phyloP scores from a whole-genome alignment of 2,113 vertebrate species.

The Lepidothrix coronata region DNA sequence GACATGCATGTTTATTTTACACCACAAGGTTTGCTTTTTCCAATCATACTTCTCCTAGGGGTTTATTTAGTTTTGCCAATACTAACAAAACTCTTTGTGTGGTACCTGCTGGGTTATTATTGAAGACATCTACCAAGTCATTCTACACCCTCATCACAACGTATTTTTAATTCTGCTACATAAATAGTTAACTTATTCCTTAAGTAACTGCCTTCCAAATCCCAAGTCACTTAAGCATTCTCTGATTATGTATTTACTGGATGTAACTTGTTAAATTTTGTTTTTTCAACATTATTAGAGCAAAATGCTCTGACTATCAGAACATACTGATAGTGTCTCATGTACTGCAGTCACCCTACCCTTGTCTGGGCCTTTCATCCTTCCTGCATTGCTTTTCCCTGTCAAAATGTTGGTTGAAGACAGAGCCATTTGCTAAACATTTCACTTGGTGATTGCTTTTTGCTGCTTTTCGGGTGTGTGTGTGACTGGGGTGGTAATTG shows the following conservation, averaged over 20 bases:
- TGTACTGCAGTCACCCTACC: not conserved
- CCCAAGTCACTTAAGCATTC: not conserved
- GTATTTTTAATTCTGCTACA: constrained; percentile 63
- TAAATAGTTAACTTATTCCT: constrained; percentile 55
- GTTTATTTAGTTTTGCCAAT: constrained; percentile 58
- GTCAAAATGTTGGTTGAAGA: constrained; percentile 36
- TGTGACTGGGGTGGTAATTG: not conserved
- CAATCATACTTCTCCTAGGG: constrained; percentile 47
- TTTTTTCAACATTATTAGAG: not conserved
- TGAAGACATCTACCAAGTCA: constrained; percentile 61
- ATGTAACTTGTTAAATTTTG: not conserved
- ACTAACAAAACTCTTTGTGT: constrained; percentile 58
- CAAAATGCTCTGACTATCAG: not conserved
- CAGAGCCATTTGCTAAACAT: constrained; percentile 17
- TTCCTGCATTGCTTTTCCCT: constrained; percentile 1
- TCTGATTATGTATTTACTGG: constrained; percentile 14
- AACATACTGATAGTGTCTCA: not conserved
- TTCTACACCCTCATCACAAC: constrained; percentile 63
- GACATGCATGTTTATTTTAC: constrained; percentile 57
- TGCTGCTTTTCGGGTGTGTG: too few species aligned
- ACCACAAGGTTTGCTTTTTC: constrained; percentile 55
- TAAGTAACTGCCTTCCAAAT: constrained; percentile 49
- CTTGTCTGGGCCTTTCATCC: not conserved
- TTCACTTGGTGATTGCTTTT: constrained; percentile 36
- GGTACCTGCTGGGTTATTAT: constrained; percentile 62